Conservation (phyloP, 2,113 vertebrate genomes). For the Felis catus region DNA sequence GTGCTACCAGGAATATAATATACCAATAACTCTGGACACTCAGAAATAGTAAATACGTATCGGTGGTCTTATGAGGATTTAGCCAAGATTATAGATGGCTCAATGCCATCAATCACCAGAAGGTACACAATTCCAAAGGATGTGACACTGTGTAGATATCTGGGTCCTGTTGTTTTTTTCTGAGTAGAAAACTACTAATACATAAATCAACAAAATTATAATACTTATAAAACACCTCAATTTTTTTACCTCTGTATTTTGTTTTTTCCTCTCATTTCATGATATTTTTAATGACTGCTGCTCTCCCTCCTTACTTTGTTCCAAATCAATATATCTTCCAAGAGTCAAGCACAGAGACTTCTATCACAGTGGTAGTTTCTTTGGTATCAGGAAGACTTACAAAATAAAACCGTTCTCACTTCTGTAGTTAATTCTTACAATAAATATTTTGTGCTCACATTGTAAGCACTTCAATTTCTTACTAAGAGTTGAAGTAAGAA, state of each 20-base stretch:
- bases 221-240: background rate
- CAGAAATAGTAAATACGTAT: background rate
- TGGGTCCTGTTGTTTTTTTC: background rate
- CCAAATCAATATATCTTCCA: background rate
- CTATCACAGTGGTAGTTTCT: background rate
- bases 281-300: slow-evolving; percentile 2
- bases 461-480: background rate
- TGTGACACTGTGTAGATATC: background rate
- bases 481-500: background rate
- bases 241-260: background rate
- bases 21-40: background rate
- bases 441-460: background rate
- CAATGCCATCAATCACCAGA: background rate
- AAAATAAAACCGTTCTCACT: background rate
- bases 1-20: background rate
- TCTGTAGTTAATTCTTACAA: background rate
- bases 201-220: background rate
- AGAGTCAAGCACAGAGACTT: background rate
- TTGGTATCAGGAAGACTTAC: background rate
- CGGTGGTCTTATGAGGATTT: background rate
- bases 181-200: background rate
- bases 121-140: background rate
- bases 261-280: background rate
- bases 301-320: background rate
- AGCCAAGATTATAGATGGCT: background rate